These are phyloP conservation scores for Danaus chrysippus DNA, from an alignment of 2,888 invertebrate species.

Conservation along the genomic window DNA sequence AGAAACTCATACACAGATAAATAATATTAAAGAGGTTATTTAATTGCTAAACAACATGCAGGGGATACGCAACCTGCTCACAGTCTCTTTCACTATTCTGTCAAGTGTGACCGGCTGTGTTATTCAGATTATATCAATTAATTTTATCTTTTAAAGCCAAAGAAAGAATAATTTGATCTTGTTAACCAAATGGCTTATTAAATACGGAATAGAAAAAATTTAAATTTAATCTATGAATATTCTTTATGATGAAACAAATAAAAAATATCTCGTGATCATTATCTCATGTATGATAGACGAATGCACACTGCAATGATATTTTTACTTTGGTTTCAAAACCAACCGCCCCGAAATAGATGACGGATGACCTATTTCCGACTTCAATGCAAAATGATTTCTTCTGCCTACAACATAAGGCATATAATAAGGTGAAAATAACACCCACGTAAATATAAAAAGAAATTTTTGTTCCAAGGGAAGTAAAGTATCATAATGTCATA, in stretches of 20 bases:
- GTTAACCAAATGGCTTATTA: too few relatives aligned
- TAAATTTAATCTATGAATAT: not conserved
- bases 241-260: not conserved
- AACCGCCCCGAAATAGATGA: slow-evolving; percentile 64
- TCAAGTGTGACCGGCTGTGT: slow-evolving; percentile 6
- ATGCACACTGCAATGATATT: slow-evolving; percentile 71
- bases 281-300: slow-evolving; percentile 43
- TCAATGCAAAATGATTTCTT: slow-evolving; percentile 41
- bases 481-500: slow-evolving; percentile 19
- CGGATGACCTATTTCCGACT: slow-evolving; percentile 63
- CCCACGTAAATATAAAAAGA: slow-evolving; percentile 8
- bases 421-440: slow-evolving; percentile 27
- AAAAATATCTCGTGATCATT: slow-evolving; percentile 22
- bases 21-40: slow-evolving; percentile 40
- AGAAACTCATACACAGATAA: slow-evolving; percentile 26
- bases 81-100: slow-evolving; percentile 37
- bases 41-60: slow-evolving; percentile 43
- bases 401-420: slow-evolving; percentile 16
- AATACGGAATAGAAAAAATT: not conserved
- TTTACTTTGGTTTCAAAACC: slow-evolving; percentile 61
- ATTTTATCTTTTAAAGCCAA: not conserved
- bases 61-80: slow-evolving; percentile 28
- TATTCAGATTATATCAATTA: not conserved
- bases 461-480: slow-evolving; percentile 24
- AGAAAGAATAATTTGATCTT: too few relatives aligned